Evolutionary conservation across 2,888 invertebrate species (phyloP), one percentile per base, ranked within the genome.

Genomic region (Oegoconia quadripuncta): DNA sequence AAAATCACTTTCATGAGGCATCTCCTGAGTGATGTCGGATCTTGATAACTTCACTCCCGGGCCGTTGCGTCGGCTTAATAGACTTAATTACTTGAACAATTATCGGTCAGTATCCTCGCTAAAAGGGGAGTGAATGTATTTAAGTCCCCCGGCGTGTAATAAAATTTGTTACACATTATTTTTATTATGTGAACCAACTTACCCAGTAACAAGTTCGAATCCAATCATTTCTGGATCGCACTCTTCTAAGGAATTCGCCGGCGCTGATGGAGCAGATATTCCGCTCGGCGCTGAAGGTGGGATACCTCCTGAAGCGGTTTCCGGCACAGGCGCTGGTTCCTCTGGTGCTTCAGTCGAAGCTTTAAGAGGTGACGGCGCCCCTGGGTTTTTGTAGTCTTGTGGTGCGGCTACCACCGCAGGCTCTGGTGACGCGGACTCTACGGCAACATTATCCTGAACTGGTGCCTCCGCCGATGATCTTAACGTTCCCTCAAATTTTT

Each of bases 121-220:
- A 37, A 20, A 8, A 20, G 20, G n/a, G n/a, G n/a, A n/a, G n/a
- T n/a, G n/a, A n/a, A n/a, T n/a, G n/a, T n/a, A n/a, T n/a, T n/a
- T n/a, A n/a, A n/a, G n/a, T n/a, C n/a, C n/a, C n/a, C 20, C 20
- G 20, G 20, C 8, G 4, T 20, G 20, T n/a, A n/a, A n/a, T n/a
- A n/a, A n/a, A n/a, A n/a, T n/a, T n/a, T n/a, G n/a, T n/a, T n/a
- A n/a, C n/a, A n/a, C 2, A 31, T 32, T 12, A 22, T 20, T 32
- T 29, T 7, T 1, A 12, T 15, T 15, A n/a, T 27, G 33, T 40
- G 45, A 44, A 39, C 41, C 36, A 49, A 44, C 80, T 87, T 83
- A 90, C 90, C 95, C 97, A 52, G 96, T 97, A 64, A 96, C 93
- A 69, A 97, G 90, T 87, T 97, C 97, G 78, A 97, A 97, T 55